A percentile compares a stretch with the other conserved stretches of the same genome.
phyloP scores from a whole-genome alignment of 2,797 vertebrate genomes.

The Takifugu rubripes region DNA sequence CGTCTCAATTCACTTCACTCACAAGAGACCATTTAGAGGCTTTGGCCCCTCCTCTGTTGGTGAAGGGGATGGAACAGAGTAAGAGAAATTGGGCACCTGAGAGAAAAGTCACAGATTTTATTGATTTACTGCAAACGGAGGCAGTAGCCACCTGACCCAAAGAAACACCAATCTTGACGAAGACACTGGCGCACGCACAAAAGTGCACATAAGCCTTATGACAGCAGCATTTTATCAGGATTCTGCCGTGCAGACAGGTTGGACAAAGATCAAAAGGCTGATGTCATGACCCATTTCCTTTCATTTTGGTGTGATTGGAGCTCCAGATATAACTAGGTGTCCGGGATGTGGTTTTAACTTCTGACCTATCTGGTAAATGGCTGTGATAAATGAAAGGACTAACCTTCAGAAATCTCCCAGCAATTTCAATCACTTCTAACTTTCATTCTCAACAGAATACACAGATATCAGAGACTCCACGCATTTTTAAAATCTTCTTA shows the following conservation, averaged over 20 bases:
- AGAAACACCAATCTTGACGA: slow-evolving; percentile 33
- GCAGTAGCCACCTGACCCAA: slow-evolving; percentile 45
- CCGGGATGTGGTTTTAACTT: slow-evolving; percentile 64
- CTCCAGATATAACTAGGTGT: slow-evolving; percentile 57
- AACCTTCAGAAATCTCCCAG: slow-evolving; percentile 33
- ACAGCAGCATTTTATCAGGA: slow-evolving; percentile 47
- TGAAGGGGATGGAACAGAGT: neutral
- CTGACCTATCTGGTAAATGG: slow-evolving; percentile 51
- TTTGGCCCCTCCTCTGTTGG: slow-evolving; percentile 25
- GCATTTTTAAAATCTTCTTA: neutral
- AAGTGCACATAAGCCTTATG: slow-evolving; percentile 1
- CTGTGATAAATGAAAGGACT: slow-evolving; percentile 50
- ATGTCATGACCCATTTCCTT: slow-evolving; percentile 59
- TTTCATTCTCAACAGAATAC: slow-evolving; percentile 7
- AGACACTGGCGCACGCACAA: slow-evolving; percentile 3
- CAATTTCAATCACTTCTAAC: slow-evolving; percentile 41
- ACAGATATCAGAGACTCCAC: neutral
- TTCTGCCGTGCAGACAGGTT: slow-evolving; percentile 44
- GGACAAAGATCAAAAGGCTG: slow-evolving; percentile 54
- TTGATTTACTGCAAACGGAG: slow-evolving; percentile 46
- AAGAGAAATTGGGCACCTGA: neutral
- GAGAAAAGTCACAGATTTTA: slow-evolving; percentile 42
- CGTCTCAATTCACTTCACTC: slow-evolving; percentile 65
- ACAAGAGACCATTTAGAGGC: slow-evolving; percentile 56
- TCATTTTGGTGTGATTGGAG: slow-evolving; percentile 57